Conservation (phyloP, 2,797 vertebrate genomes). For the Molossus alvarezi region DNA sequence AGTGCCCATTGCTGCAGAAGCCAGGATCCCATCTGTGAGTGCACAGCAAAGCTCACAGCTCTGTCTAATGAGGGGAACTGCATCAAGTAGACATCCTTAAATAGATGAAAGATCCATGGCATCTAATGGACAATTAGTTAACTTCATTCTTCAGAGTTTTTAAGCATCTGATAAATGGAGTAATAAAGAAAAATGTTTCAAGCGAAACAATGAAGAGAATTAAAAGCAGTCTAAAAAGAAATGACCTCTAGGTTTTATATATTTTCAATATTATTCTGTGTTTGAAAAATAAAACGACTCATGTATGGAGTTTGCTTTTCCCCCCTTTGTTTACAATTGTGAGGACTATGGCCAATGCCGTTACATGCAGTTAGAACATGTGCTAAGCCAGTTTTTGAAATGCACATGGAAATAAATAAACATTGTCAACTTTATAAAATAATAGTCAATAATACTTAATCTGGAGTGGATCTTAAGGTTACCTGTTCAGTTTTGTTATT, state of each 20-base stretch:
- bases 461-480: neutral
- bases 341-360: neutral
- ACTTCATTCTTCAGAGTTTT: slow-evolving; percentile 82
- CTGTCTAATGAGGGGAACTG: slow-evolving; percentile 77
- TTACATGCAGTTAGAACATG: neutral
- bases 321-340: neutral
- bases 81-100: slow-evolving; percentile 83
- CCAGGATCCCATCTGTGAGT: slow-evolving; percentile 78
- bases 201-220: neutral
- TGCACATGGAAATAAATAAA: neutral
- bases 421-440: neutral
- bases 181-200: slow-evolving; percentile 61
- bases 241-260: neutral
- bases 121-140: slow-evolving; percentile 86
- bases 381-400: neutral
- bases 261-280: neutral
- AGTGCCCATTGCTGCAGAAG: slow-evolving; percentile 83
- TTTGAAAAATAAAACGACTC: neutral
- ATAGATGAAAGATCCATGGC: slow-evolving; percentile 78
- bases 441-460: neutral
- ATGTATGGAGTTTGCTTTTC: neutral
- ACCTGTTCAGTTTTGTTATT: neutral
- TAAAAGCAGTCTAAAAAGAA: slow-evolving; percentile 51
- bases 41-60: slow-evolving; percentile 57
- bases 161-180: slow-evolving; percentile 83